Conservation (phyloP, 2,797 vertebrate species). For the Chelonia mydas region DNA sequence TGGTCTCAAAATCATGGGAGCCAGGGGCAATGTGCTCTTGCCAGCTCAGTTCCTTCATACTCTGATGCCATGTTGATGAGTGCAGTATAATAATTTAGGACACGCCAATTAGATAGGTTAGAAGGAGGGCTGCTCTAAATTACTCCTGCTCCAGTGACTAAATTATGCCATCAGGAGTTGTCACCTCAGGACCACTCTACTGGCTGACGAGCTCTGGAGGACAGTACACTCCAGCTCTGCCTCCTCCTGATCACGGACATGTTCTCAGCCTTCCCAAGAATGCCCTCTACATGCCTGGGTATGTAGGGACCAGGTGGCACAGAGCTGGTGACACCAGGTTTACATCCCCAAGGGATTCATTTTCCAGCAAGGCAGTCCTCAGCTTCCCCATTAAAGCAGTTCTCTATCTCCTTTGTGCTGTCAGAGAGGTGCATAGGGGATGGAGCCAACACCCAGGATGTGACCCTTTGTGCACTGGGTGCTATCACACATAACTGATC, state of each 20-base stretch:
- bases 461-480: neutral
- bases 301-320: neutral
- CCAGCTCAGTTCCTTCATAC: neutral
- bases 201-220: neutral
- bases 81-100: neutral
- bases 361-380: neutral
- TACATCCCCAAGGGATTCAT: neutral
- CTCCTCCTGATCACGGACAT: neutral
- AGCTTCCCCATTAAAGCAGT: neutral
- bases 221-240: neutral
- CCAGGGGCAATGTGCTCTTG: neutral
- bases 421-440: neutral
- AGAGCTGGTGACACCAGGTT: neutral
- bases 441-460: neutral
- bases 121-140: neutral
- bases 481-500: neutral
- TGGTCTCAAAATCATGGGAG: neutral
- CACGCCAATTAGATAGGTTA: neutral
- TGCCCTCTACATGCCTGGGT: fast-evolving
- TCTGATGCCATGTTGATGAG: neutral
- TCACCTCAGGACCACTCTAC: fast-evolving
- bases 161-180: neutral
- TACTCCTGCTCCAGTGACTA: neutral
- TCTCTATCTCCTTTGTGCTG: neutral
- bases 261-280: neutral